phyloP scores from a whole-genome alignment of 2,888 invertebrate species.

The Acheta domesticus region DNA sequence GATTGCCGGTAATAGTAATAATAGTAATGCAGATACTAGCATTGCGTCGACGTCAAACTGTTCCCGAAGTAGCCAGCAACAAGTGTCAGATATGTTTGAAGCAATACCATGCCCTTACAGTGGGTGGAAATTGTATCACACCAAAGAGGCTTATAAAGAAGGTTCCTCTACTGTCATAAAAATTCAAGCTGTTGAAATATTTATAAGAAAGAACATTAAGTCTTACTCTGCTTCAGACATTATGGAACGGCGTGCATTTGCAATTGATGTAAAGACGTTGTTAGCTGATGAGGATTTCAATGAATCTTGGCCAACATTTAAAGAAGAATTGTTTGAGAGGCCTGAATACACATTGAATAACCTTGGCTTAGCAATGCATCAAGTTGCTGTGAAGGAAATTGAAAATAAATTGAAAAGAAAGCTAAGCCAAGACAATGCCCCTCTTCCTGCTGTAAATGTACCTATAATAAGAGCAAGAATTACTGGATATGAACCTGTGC shows the following conservation, averaged over 20 bases:
- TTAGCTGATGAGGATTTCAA: constrained; percentile 56
- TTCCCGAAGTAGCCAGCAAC: constrained; percentile 22
- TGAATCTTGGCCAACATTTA: constrained; percentile 61
- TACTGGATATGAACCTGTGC: constrained; percentile 61
- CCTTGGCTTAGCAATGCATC: constrained; percentile 76
- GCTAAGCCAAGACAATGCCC: constrained; percentile 38
- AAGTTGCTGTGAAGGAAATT: constrained; percentile 44
- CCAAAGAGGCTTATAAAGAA: constrained; percentile 56
- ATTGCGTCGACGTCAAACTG: not conserved
- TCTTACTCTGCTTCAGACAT: constrained; percentile 57
- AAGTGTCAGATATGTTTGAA: constrained; percentile 23
- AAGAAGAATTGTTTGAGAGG: constrained; percentile 61
- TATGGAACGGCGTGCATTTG: constrained; percentile 56
- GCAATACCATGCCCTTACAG: constrained; percentile 51
- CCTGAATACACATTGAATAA: constrained; percentile 67
- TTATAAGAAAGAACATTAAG: constrained; percentile 51
- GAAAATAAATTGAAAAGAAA: constrained; percentile 42
- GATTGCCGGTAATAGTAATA: not conserved
- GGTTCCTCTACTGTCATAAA: constrained; percentile 52
- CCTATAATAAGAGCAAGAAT: constrained; percentile 57
- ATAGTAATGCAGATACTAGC: not conserved
- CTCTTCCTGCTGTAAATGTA: constrained; percentile 41
- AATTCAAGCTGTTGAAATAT: constrained; percentile 55
- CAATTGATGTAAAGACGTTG: constrained; percentile 58
- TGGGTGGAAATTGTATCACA: constrained; percentile 77